phyloP scores from a whole-genome alignment of 2,797 vertebrate genomes.

The Semaprochilodus insignis region DNA sequence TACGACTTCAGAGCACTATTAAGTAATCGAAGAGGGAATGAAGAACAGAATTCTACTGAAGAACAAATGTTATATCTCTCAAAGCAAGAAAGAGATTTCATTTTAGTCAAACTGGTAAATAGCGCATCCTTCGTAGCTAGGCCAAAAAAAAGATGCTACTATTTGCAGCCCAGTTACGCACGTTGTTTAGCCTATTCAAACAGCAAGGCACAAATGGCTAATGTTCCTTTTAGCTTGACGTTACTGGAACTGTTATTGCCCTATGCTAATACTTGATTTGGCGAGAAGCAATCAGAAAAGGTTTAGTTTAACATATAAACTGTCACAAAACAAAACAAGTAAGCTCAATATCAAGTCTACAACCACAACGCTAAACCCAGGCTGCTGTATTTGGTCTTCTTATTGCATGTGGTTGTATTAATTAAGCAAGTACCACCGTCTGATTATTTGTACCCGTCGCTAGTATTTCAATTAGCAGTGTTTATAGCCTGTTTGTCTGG shows the following conservation, averaged over 20 bases:
- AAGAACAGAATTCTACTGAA: too few relatives aligned
- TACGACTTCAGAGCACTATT: background rate
- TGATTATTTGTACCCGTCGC: conserved; percentile 1
- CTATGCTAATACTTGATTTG: conserved; percentile 6
- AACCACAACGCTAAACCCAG: background rate
- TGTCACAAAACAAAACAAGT: conserved; percentile 2
- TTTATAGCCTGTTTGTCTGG: background rate
- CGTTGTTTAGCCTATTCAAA: background rate
- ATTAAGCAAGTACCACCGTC: background rate
- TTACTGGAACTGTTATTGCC: background rate
- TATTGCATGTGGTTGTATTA: background rate
- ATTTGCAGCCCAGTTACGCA: background rate
- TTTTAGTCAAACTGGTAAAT: background rate
- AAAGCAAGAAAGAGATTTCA: background rate
- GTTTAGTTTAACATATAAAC: background rate
- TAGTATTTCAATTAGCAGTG: background rate
- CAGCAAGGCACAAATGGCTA: background rate
- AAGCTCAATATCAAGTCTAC: background rate
- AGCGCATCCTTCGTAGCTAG: background rate
- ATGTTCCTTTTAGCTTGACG: background rate
- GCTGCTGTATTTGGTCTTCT: background rate
- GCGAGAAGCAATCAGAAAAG: too few relatives aligned
- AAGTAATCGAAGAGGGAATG: background rate
- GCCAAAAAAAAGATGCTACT: background rate
- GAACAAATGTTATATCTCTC: background rate